Conservation (phyloP, 2,888 invertebrate genomes). For the Neria commutata region DNA sequence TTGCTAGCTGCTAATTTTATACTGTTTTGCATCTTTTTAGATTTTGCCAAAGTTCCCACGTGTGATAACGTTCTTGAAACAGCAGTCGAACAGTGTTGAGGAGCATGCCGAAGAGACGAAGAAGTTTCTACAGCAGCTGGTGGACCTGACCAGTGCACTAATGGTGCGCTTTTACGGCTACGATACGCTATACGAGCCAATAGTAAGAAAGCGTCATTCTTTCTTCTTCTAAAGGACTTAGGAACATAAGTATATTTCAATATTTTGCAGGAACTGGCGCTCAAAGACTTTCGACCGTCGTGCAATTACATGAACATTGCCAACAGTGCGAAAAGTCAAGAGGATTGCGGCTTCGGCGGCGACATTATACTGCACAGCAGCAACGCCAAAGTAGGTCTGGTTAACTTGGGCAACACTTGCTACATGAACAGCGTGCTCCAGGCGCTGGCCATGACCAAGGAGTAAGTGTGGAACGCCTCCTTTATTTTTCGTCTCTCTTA, state of each 20-base stretch:
- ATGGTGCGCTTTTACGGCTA: constrained; percentile 65
- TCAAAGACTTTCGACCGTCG: constrained; percentile 64
- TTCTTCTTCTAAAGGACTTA: constrained; percentile 1
- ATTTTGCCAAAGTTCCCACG: constrained; percentile 62
- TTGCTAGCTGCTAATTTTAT: neutral
- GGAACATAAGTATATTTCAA: constrained; percentile 5
- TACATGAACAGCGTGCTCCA: constrained; percentile 90
- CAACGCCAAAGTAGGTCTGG: constrained; percentile 69
- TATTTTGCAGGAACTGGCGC: constrained; percentile 48
- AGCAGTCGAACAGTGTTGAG: constrained; percentile 63
- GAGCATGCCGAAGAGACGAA: constrained; percentile 66
- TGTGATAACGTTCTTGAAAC: constrained; percentile 65
- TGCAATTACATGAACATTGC: constrained; percentile 57
- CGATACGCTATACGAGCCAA: constrained; percentile 62
- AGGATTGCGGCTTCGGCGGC: constrained; percentile 34
- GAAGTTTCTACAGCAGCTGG: constrained; percentile 67
- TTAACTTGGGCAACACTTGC: constrained; percentile 86
- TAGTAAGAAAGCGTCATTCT: constrained; percentile 60
- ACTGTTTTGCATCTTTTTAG: constrained; percentile 17
- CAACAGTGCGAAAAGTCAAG: constrained; percentile 40
- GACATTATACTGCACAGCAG: constrained; percentile 37
- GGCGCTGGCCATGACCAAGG: constrained; percentile 80
- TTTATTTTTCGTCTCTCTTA: neutral
- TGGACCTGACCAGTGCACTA: constrained; percentile 66
- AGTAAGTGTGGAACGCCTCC: constrained; percentile 62